These are phyloP conservation scores for Thaumatotibia leucotreta DNA, from an alignment of 1,140 invertebrate genomes.

Conservation along the genomic window DNA sequence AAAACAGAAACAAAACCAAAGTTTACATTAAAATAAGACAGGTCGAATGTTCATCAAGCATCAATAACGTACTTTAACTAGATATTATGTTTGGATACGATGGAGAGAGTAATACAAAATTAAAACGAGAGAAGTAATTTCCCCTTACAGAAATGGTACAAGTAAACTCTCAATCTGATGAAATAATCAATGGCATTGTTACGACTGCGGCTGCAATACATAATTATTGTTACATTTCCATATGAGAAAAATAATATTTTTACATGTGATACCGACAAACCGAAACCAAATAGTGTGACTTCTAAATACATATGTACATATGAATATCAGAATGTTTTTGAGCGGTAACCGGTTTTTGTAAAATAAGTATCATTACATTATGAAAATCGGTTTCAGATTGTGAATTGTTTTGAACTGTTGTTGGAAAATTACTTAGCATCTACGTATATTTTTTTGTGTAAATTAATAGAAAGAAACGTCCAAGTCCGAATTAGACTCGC, in stretches of 20 bases:
- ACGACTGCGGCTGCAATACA: not conserved
- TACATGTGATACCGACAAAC: not conserved
- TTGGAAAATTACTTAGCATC: no score
- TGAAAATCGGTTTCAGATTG: no score
- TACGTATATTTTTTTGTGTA: no score
- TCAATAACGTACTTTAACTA: not conserved
- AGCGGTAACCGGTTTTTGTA: no score
- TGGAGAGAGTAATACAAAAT: not conserved
- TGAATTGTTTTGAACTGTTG: no score
- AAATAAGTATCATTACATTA: no score
- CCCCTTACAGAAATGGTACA: not conserved
- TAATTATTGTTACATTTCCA: not conserved
- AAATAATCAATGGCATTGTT: not conserved
- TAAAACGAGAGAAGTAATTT: not conserved
- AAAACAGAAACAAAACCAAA: not conserved
- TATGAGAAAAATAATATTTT: not conserved
- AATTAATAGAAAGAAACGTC: no score
- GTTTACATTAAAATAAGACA: not conserved
- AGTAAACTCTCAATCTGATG: constrained; percentile 1
- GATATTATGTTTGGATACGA: not conserved
- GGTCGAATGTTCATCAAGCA: not conserved
- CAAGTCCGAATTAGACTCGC: no score
- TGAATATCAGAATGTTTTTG: not conserved
- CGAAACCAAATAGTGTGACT: not conserved
- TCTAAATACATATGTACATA: no score